A percentile compares a stretch with the other conserved stretches of the same genome.
Conservation (phyloP, 2,888 invertebrate genomes). For the Caenorhabditis sulstoni region DNA sequence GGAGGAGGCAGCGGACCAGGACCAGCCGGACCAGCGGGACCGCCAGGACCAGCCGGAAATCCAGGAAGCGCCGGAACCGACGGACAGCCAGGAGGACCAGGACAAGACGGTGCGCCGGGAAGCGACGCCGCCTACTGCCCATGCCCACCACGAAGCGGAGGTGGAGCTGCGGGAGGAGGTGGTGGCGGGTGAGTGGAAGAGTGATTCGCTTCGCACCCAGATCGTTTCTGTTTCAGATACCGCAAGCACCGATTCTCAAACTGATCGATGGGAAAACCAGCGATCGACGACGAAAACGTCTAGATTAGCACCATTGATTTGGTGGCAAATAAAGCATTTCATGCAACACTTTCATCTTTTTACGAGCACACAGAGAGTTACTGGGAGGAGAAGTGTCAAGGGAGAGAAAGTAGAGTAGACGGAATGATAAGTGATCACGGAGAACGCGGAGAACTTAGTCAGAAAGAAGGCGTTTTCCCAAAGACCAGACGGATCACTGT, state of each 20-base stretch:
- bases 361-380: not conserved
- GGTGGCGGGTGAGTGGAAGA: slow-evolving; percentile 19
- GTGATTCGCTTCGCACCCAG: not conserved
- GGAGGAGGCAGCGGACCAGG: slow-evolving; percentile 65
- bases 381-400: too few species aligned
- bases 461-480: not conserved
- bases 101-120: slow-evolving; percentile 65
- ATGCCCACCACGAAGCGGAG: slow-evolving; percentile 61
- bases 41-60: slow-evolving; percentile 67
- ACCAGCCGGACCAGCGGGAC: slow-evolving; percentile 65
- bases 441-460: too few species aligned
- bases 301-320: slow-evolving; percentile 44
- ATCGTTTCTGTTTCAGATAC: slow-evolving; percentile 32
- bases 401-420: not conserved
- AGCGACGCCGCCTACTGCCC: slow-evolving; percentile 65
- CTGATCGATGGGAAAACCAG: slow-evolving; percentile 49
- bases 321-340: slow-evolving; percentile 47
- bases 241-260: slow-evolving; percentile 59
- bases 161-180: slow-evolving; percentile 38
- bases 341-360: slow-evolving; percentile 17
- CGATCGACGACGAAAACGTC: slow-evolving; percentile 11
- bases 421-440: not conserved
- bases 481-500: not conserved
- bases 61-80: slow-evolving; percentile 63
- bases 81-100: slow-evolving; percentile 68